A percentile compares a stretch with the other conserved stretches of the same genome.
Conservation (phyloP, 2,888 invertebrate genomes). For the Rhaphigaster nebulosa region DNA sequence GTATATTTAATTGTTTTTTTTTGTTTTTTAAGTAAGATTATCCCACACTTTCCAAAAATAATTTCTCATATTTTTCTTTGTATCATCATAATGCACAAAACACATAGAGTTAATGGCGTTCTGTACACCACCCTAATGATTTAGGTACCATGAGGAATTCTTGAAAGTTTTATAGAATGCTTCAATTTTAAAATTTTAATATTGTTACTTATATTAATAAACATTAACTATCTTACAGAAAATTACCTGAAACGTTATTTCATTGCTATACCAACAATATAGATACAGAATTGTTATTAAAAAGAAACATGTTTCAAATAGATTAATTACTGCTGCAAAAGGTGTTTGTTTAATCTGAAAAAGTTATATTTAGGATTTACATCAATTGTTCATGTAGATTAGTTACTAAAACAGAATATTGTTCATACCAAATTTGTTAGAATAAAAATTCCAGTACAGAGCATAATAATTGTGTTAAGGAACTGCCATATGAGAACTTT, state of each 20-base stretch:
- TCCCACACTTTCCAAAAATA: too few species aligned
- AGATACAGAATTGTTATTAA: constrained; percentile 59
- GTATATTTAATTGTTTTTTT: too few species aligned
- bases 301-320: constrained; percentile 49
- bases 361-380: not conserved
- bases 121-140: too few species aligned
- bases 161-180: too few species aligned
- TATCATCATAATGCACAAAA: too few species aligned
- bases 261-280: constrained; percentile 63
- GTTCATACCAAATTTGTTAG: constrained; percentile 58
- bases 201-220: not conserved
- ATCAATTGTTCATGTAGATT: not conserved
- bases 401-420: not conserved
- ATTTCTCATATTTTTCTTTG: too few species aligned
- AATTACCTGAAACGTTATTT: constrained; percentile 62
- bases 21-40: too few species aligned
- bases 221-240: not conserved
- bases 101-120: too few species aligned
- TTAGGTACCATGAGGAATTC: too few species aligned
- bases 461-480: constrained; percentile 61
- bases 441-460: constrained; percentile 62
- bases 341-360: constrained; percentile 29
- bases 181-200: too few species aligned
- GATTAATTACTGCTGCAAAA: constrained; percentile 51
- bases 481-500: constrained; percentile 60